Evolutionary conservation across 2,797 vertebrate species (phyloP), one percentile per base, ranked within the genome.

Genomic region (Alexandromys oeconomus): DNA sequence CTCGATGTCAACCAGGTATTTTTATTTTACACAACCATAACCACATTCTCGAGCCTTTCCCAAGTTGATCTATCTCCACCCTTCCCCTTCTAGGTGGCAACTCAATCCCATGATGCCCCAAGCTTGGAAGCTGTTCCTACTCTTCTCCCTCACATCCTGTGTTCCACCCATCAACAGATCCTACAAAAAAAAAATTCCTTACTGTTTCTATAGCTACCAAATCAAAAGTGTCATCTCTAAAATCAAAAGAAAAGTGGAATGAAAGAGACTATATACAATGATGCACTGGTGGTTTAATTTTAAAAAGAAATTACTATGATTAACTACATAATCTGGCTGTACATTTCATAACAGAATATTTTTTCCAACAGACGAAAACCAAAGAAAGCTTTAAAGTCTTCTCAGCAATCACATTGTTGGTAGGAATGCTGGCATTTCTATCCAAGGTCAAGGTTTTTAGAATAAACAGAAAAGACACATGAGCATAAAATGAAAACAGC

Each of bases 221-320:
- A 40, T 1, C 87, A 51, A 91, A 95, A 85, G 21, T 74, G 0
- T 13, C 88, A 90, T 67, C 34, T 79, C 79, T 81, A 77, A 92
- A 92, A 95, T 73, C 61, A 93, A 82, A 92, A 88, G 54, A 29
- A 95, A 94, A 95, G 63, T 79, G n/a, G 92, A 94, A 95, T 74
- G 71, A 85, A 95, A 59, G 37, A 94, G 74, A 23, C 23, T 79
- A 73, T 79, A 34, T 74, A 8, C 46, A 87, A 4, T 94, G 63
- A 4, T 94, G 84, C 95, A 61, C 78, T 94, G 69, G 74, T 43
- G 82, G n/a, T 51, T 94, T 85, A 92, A 95, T 51, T 84, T 92
- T 43, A 92, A 63, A 96, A 14, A 80, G 7, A 23, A 87, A 85
- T 92, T 96, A 88, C 63, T 92, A 84, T 37, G 87, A 92, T 25